Conservation (phyloP, 2,888 invertebrate genomes). For the Chymomyza amoena region DNA sequence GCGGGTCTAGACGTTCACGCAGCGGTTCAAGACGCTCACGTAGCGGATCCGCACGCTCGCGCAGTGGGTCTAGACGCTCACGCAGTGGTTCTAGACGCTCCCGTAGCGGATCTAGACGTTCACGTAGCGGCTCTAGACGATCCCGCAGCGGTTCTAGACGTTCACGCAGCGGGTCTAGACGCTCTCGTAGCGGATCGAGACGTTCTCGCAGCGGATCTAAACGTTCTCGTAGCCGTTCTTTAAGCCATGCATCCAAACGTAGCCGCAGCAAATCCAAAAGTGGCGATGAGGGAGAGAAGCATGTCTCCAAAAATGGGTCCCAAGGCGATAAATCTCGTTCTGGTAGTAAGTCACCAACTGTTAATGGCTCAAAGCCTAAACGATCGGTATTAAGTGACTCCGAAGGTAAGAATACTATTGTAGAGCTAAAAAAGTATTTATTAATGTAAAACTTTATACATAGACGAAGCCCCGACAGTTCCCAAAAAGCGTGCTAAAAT, state of each 20-base stretch:
- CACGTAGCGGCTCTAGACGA: conserved; percentile 26
- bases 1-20: conserved; percentile 25
- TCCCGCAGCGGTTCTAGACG: conserved; percentile 54
- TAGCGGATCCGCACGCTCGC: conserved; percentile 53
- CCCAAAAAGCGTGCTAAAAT: conserved; percentile 79
- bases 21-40: conserved; percentile 29
- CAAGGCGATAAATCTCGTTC: conserved; percentile 21
- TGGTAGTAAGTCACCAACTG: conserved; percentile 40
- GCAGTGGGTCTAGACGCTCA: conserved; percentile 49
- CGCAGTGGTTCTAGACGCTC: conserved; percentile 37
- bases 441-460: not conserved
- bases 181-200: conserved; percentile 18
- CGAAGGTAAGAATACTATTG: conserved; percentile 79
- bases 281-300: conserved; percentile 9
- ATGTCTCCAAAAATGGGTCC: conserved; percentile 51
- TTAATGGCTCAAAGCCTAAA: conserved; percentile 45
- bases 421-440: not conserved
- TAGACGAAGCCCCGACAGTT: conserved; percentile 56
- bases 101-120: conserved; percentile 56
- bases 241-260: conserved; percentile 23
- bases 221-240: conserved; percentile 27
- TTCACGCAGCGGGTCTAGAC: conserved; percentile 43
- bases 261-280: conserved; percentile 27
- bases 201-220: conserved; percentile 56
- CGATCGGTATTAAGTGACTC: conserved; percentile 81